A percentile compares a stretch with the other conserved stretches of the same genome.
Evolutionary conservation across 2,113 vertebrate species (phyloP).

Genomic region (Hippocampus abdominalis): DNA sequence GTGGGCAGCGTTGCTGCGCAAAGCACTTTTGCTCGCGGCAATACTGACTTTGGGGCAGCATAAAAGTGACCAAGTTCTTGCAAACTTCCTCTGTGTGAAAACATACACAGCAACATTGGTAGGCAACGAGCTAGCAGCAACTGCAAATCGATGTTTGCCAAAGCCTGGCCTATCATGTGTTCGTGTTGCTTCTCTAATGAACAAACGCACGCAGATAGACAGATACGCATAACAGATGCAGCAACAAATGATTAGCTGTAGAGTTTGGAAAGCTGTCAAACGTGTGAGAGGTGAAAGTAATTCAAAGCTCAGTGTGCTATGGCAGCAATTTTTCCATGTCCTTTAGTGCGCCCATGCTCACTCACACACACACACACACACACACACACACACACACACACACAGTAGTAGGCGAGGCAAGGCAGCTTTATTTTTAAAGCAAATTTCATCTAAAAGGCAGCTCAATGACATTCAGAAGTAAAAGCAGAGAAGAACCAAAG

Average conservation of each 20-base stretch:
- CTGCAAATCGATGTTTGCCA: slow-evolving; percentile 27
- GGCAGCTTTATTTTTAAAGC: too few species aligned
- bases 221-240: not conserved
- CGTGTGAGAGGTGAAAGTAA: slow-evolving; percentile 37
- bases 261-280: slow-evolving; percentile 21
- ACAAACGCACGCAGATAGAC: slow-evolving; percentile 10
- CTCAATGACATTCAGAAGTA: too few species aligned
- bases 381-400: slow-evolving; percentile 12
- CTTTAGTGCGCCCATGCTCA: slow-evolving; percentile 7
- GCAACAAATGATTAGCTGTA: slow-evolving; percentile 20
- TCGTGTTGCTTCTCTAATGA: slow-evolving; percentile 2
- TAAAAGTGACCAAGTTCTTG: not conserved
- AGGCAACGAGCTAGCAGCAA: not conserved
- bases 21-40: slow-evolving; percentile 9
- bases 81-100: not conserved
- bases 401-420: not conserved
- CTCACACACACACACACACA: slow-evolving; percentile 4
- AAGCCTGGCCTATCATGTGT: slow-evolving; percentile 26
- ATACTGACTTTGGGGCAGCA: slow-evolving; percentile 3
- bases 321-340: slow-evolving; percentile 28
- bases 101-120: not conserved
- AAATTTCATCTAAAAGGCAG: too few species aligned
- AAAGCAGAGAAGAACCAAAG: too few species aligned
- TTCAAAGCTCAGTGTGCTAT: slow-evolving; percentile 22
- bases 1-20: not conserved